Conservation (phyloP, 2,113 vertebrate genomes). For the Alligator mississippiensis region DNA sequence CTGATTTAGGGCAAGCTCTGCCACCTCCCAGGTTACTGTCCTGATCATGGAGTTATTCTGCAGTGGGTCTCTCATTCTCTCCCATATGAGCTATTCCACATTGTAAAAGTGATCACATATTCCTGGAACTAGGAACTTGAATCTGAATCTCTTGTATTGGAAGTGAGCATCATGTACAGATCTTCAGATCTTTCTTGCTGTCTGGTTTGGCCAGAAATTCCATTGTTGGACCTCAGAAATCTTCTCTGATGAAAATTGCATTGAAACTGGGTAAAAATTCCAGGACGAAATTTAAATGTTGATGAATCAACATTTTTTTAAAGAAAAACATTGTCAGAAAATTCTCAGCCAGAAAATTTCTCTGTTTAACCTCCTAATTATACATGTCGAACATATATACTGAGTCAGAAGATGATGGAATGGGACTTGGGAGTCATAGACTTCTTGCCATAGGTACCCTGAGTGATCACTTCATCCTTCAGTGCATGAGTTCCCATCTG, state of each 20-base stretch:
- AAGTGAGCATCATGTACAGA: not conserved
- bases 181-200: not conserved
- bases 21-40: too few species aligned
- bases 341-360: not conserved
- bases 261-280: not conserved
- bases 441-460: not conserved
- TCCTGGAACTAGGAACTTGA: not conserved
- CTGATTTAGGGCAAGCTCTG: too few species aligned
- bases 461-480: slow-evolving; percentile 3
- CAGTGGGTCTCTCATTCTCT: not conserved
- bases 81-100: not conserved
- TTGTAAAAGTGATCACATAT: not conserved
- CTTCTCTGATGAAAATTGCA: not conserved
- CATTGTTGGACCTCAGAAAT: not conserved
- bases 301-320: not conserved
- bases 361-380: not conserved
- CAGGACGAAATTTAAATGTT: not conserved
- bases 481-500: not conserved
- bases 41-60: not conserved
- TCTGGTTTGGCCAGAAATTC: not conserved
- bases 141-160: not conserved
- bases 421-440: not conserved
- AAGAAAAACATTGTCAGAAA: not conserved
- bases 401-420: not conserved
- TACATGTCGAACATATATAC: not conserved